Evolutionary conservation across 2,888 invertebrate genomes (phyloP).

Genomic region (Isoperla grammatica): DNA sequence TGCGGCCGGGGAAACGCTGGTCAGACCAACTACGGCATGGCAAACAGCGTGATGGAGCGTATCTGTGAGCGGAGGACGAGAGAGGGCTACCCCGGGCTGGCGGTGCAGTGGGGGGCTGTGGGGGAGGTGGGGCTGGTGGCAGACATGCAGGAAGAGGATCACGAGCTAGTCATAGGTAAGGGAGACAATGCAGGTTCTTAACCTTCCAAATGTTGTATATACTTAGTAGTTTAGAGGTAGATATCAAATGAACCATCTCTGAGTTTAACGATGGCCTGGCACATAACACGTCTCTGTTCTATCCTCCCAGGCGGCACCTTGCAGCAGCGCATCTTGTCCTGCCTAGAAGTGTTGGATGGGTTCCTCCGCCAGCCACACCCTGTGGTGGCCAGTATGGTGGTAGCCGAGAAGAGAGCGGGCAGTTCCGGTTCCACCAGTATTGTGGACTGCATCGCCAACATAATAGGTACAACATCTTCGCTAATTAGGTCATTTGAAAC

Average conservation of each 20-base stretch:
- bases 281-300: too few species aligned
- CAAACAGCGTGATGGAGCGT: slow-evolving; percentile 86
- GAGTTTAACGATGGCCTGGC: too few species aligned
- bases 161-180: slow-evolving; percentile 58
- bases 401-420: slow-evolving; percentile 71
- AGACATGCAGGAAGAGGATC: slow-evolving; percentile 56
- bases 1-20: slow-evolving; percentile 90
- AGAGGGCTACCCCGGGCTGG: slow-evolving; percentile 69
- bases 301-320: slow-evolving; percentile 60
- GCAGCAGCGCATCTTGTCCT: slow-evolving; percentile 80
- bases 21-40: slow-evolving; percentile 86
- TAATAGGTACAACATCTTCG: slow-evolving; percentile 43
- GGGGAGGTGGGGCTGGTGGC: slow-evolving; percentile 72
- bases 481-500: not conserved
- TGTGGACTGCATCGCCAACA: slow-evolving; percentile 65
- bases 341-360: slow-evolving; percentile 60
- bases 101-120: slow-evolving; percentile 90
- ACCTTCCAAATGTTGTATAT: not conserved
- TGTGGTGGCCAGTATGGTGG: slow-evolving; percentile 77
- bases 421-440: slow-evolving; percentile 58
- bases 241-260: too few species aligned
- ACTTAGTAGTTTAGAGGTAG: too few species aligned
- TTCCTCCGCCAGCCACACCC: slow-evolving; percentile 62
- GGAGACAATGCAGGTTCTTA: too few species aligned
- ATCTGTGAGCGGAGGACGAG: slow-evolving; percentile 68